Evolutionary conservation across 1,140 invertebrate genomes (phyloP), one percentile per base, ranked within the genome.

Genomic region (Bathynomus jamesi): DNA sequence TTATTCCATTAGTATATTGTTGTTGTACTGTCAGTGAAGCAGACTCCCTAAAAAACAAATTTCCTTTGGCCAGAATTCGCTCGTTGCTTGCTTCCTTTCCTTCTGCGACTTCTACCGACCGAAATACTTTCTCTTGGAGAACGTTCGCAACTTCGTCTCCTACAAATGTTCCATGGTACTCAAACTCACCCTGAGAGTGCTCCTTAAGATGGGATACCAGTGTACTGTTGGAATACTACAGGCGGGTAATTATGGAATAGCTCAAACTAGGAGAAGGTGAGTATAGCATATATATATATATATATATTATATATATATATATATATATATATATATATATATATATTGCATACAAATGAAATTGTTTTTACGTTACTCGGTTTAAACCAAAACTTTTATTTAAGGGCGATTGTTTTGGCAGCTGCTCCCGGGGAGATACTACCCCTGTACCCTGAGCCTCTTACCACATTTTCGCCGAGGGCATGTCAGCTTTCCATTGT

Each of bases 51-150:
- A n/a, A n/a, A n/a, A n/a, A n/a, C n/a, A n/a, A n/a, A n/a, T 68
- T 77, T 76, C 46, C 62, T 28, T 80, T 81, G n/a, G n/a, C n/a
- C 82, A 86, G 85, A 95, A 94, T 81, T 94, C 92, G 0, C 82
- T 95, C 1, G 88, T 95, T n/a, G 89, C 89, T 0, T 89, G 91
- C 0, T 94, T 88, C 80, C 82, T 95, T 1, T 92, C 91, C 28
- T 95, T 89, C 79, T 92, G 91, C 81, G 93, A 95, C 82, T 94
- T 88, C 79, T 95, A 93, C 79, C 84, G 92, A 27, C 93, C 93
- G 0, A 87, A 88, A 78, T 94, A 88, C 80, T 93, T 95, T 78
- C 84, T 95, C 10, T 84, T 95, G 78, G 93, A 95, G 82, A 95
- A 95, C 78, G 93, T 95, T 0, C 82, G 91, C 46, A 94, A 94